A percentile compares a stretch with the other conserved stretches of the same genome.
phyloP scores from a whole-genome alignment of 2,888 invertebrate species.

The Gortyna flavago region DNA sequence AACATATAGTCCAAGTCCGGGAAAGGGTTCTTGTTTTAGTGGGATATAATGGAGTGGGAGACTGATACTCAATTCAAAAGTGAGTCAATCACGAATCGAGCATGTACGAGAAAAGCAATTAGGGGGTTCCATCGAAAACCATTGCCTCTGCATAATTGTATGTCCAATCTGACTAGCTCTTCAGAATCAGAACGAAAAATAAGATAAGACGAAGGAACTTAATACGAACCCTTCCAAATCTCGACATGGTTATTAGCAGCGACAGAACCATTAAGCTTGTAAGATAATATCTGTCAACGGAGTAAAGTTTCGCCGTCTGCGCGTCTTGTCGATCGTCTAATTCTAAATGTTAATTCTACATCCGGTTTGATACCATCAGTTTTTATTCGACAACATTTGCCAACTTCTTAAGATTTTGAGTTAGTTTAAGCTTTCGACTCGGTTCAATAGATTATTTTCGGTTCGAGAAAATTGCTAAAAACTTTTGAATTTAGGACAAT shows the following conservation, averaged over 20 bases:
- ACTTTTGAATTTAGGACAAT: conserved; percentile 26
- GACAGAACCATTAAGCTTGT: conserved; percentile 55
- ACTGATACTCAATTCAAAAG: background rate
- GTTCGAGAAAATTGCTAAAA: conserved; percentile 24
- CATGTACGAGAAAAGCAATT: background rate
- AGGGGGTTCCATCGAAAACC: background rate
- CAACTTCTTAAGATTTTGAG: conserved; percentile 30
- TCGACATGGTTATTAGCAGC: conserved; percentile 50
- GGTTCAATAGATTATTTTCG: conserved; percentile 50
- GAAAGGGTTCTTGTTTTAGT: background rate
- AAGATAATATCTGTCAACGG: conserved; percentile 61
- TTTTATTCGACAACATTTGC: conserved; percentile 42
- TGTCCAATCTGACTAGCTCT: background rate
- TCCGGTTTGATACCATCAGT: conserved; percentile 45
- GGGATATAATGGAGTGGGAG: background rate
- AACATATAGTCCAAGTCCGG: background rate
- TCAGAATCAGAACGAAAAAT: background rate
- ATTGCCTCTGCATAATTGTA: background rate
- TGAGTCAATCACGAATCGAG: background rate
- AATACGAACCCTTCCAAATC: conserved; percentile 36
- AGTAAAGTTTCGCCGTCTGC: conserved; percentile 31
- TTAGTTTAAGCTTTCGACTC: conserved; percentile 49
- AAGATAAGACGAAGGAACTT: conserved; percentile 17
- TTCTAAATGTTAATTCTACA: conserved; percentile 41
- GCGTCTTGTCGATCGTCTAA: conserved; percentile 34